phyloP scores from a whole-genome alignment of 2,888 invertebrate genomes.

The Andrena dorsata region DNA sequence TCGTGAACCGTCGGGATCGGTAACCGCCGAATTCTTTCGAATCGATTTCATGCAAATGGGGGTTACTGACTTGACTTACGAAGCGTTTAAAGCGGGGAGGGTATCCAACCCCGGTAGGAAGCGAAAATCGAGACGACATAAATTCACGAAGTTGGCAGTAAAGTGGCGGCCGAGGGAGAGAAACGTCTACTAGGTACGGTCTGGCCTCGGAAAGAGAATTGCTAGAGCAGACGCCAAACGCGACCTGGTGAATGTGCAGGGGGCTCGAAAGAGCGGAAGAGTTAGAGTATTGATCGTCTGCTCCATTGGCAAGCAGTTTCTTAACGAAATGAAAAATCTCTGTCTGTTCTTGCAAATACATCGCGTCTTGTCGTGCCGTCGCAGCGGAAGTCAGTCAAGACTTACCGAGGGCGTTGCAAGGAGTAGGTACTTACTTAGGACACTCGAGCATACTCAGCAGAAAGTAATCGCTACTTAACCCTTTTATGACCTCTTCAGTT shows the following conservation, averaged over 20 bases:
- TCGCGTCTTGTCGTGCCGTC: no score
- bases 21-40: slow-evolving; percentile 1
- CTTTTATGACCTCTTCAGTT: no score
- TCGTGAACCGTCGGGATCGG: not conserved
- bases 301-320: slow-evolving; percentile 25
- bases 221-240: slow-evolving; percentile 43
- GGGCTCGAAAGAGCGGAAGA: slow-evolving; percentile 48
- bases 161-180: slow-evolving; percentile 23
- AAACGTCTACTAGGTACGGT: slow-evolving; percentile 19
- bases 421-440: no score
- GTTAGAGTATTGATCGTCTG: slow-evolving; percentile 58
- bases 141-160: slow-evolving; percentile 44
- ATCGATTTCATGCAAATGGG: slow-evolving; percentile 26
- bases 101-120: slow-evolving; percentile 30
- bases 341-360: not conserved
- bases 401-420: no score
- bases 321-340: not conserved
- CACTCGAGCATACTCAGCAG: no score
- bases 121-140: slow-evolving; percentile 46
- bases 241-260: slow-evolving; percentile 28
- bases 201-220: slow-evolving; percentile 38
- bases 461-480: no score
- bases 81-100: slow-evolving; percentile 12
- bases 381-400: no score
- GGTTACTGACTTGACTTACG: slow-evolving; percentile 43